Evolutionary conservation across 2,797 vertebrate genomes (phyloP), one percentile per base, ranked within the genome.

Genomic region (Parauchenoglanis punctatus): DNA sequence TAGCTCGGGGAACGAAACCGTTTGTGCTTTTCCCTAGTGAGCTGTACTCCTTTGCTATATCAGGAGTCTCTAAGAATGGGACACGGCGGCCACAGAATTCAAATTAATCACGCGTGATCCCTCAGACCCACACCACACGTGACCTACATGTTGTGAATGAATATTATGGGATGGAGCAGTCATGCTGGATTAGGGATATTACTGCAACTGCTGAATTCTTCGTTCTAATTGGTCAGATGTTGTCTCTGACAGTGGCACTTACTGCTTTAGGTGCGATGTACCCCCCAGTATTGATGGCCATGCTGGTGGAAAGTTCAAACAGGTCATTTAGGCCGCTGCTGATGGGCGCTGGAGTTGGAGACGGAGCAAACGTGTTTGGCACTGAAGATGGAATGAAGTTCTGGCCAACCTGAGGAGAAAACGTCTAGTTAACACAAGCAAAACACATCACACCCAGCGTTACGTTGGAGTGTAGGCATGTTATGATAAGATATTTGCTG

Each of bases 381-480:
- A 99, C 98, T 0, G 97, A 97, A 0, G 98, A 97, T 0, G 98
- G 98, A 88, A 99, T 98, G 94, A 99, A 99, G 93, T 98, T 98
- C 89, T 99, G 98, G 63, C 98, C 98, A 90, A 99, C 98, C 98
- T 99, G 91, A 23, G 81, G 3, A 44, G 77, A 59, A 25, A 83
- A 88, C 40, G 40, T 40, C 8, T 25, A 65, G 5, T 46, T 44
- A 28, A 56, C 13, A 6, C 65, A 67, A 68, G 65, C 12, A 46
- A n/a, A 10, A 7, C 17, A 17, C 6, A 46, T 25, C 17, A 25
- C 44, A 76, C 0, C 17, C 49, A 18, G 0, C 28, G 25, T 59
- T 6, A 56, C 31, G 23, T 13, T 58, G 4, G 23, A 35, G 28
- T 58, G 7, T 11, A 56, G 17, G 13, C 0, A 28, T 54, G 75